Evolutionary conservation across 1,140 invertebrate species (phyloP).

Genomic region (Ditylenchus dipsaci): DNA sequence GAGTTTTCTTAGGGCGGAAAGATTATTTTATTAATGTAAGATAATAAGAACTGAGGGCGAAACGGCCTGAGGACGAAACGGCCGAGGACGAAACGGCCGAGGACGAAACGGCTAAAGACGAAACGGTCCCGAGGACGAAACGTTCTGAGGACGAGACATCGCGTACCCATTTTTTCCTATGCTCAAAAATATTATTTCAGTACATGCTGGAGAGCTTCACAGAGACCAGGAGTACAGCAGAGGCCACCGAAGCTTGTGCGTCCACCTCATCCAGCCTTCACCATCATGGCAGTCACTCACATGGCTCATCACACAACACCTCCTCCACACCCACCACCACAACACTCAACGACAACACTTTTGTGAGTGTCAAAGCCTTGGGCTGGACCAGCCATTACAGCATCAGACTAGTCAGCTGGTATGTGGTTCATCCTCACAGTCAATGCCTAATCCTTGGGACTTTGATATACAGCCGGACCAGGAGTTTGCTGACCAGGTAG

Average conservation of each 20-base stretch:
- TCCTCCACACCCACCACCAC: background rate
- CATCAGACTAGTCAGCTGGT: conserved; percentile 10
- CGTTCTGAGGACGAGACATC: no score
- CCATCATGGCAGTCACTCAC: no score
- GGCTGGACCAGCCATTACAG: background rate
- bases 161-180: background rate
- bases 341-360: background rate
- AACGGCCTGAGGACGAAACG: no score
- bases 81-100: no score
- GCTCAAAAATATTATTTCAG: background rate
- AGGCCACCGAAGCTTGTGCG: conserved; percentile 43
- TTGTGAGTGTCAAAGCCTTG: background rate
- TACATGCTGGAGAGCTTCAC: conserved; percentile 57
- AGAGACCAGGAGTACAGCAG: conserved; percentile 50
- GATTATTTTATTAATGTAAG: no score
- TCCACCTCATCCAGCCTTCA: conserved; percentile 1
- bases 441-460: conserved; percentile 50
- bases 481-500: conserved; percentile 53
- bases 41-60: no score
- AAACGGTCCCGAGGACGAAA: no score
- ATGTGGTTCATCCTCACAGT: no score
- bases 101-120: no score
- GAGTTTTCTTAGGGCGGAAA: no score
- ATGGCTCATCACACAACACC: no score
- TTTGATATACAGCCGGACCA: conserved; percentile 52